These are phyloP conservation scores for Bicyclus anynana DNA, from an alignment of 1,140 invertebrate genomes.

Conservation along the genomic window DNA sequence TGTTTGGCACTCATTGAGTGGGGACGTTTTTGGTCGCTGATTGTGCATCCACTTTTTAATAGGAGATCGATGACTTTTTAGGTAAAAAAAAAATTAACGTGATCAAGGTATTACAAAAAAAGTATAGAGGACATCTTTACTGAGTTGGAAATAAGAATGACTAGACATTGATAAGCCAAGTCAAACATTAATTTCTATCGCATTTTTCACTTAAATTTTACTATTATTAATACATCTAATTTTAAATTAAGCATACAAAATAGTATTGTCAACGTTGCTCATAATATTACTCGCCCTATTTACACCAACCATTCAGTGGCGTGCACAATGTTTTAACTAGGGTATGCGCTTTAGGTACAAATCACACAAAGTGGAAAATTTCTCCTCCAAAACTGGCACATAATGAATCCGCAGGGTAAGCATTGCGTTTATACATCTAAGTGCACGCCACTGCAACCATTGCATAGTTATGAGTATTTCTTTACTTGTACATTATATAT, in stretches of 20 bases:
- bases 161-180: conserved; percentile 45
- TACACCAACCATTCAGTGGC: no score
- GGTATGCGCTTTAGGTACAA: no score
- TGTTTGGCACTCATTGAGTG: no score
- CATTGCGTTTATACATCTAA: no score
- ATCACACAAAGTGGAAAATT: no score
- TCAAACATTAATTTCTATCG: conserved; percentile 24
- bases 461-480: conserved; percentile 42
- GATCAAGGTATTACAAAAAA: conserved; percentile 12
- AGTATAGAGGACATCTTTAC: neutral
- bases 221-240: conserved; percentile 43
- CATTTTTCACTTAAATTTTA: conserved; percentile 19
- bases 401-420: no score
- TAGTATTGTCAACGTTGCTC: conserved; percentile 71
- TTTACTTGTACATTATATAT: conserved; percentile 29
- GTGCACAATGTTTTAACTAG: no score
- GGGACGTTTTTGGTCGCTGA: no score
- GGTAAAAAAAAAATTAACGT: neutral
- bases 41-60: no score
- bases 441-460: no score
- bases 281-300: conserved; percentile 33
- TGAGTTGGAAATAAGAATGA: conserved; percentile 28
- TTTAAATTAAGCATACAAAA: conserved; percentile 62
- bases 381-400: no score
- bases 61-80: no score